phyloP scores from a whole-genome alignment of 2,888 invertebrate species.

The Thecophora atra region DNA sequence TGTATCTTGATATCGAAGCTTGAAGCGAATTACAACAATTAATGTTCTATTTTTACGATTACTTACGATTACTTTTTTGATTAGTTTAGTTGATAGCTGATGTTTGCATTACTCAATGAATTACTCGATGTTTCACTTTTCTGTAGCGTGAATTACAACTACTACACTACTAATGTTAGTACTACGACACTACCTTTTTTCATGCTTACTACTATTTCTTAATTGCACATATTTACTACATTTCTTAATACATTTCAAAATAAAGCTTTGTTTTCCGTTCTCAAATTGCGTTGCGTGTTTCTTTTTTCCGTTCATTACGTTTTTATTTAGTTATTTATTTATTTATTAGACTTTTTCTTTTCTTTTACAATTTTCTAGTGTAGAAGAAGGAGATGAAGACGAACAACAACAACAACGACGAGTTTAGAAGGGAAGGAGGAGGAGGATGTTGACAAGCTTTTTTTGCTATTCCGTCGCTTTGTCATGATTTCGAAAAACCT shows the following conservation, averaged over 20 bases:
- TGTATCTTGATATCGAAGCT: too few relatives aligned
- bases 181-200: not conserved
- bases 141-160: slow-evolving; percentile 33
- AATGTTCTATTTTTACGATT: too few relatives aligned
- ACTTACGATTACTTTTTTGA: not conserved
- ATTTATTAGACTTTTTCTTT: too few relatives aligned
- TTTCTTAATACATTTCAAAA: slow-evolving; percentile 48
- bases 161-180: slow-evolving; percentile 6
- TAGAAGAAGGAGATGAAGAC: too few relatives aligned
- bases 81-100: slow-evolving; percentile 25
- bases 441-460: too few relatives aligned
- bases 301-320: not conserved
- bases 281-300: slow-evolving; percentile 47
- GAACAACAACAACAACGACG: too few relatives aligned
- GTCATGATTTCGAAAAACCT: slow-evolving; percentile 2
- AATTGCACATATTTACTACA: slow-evolving; percentile 14
- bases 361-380: too few relatives aligned
- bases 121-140: slow-evolving; percentile 24
- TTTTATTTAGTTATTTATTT: not conserved
- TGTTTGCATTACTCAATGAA: slow-evolving; percentile 34
- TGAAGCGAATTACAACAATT: too few relatives aligned
- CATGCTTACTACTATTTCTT: not conserved
- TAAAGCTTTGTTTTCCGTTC: slow-evolving; percentile 62
- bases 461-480: not conserved
- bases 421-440: too few relatives aligned